Conservation (phyloP, 2,888 invertebrate genomes). For the Andricus quercusramuli region DNA sequence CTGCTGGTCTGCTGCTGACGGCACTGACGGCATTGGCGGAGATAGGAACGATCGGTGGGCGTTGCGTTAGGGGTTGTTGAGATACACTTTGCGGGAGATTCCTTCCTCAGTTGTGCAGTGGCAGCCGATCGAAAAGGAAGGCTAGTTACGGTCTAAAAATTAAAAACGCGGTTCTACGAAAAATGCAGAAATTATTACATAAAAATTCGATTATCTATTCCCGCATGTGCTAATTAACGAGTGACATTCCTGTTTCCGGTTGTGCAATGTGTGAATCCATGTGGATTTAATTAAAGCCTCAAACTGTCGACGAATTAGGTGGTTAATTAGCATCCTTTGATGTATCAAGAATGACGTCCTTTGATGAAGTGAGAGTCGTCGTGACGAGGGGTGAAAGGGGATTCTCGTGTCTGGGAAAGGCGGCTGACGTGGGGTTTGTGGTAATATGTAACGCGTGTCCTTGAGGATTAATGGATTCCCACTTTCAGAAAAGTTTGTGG, state of each 20-base stretch:
- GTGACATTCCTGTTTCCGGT: not conserved
- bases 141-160: slow-evolving; percentile 52
- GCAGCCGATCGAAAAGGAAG: slow-evolving; percentile 69
- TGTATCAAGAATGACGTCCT: slow-evolving; percentile 27
- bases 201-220: too few species aligned
- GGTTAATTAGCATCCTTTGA: slow-evolving; percentile 30
- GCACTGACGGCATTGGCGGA: slow-evolving; percentile 61
- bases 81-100: slow-evolving; percentile 64
- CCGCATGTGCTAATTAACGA: not conserved
- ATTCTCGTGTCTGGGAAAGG: not conserved
- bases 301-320: not conserved
- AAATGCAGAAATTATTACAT: too few species aligned
- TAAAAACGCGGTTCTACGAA: not conserved
- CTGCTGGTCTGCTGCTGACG: slow-evolving; percentile 50
- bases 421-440: slow-evolving; percentile 3
- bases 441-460: not conserved
- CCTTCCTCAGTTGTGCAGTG: slow-evolving; percentile 75
- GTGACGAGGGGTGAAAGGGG: not conserved
- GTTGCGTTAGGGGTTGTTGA: slow-evolving; percentile 40
- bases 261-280: not conserved
- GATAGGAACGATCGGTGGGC: slow-evolving; percentile 73
- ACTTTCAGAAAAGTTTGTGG: slow-evolving; percentile 1
- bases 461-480: slow-evolving; percentile 29
- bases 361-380: slow-evolving; percentile 34
- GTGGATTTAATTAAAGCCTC: not conserved